phyloP scores from a whole-genome alignment of 2,888 invertebrate species.

The Trissoscelio sp. region DNA sequence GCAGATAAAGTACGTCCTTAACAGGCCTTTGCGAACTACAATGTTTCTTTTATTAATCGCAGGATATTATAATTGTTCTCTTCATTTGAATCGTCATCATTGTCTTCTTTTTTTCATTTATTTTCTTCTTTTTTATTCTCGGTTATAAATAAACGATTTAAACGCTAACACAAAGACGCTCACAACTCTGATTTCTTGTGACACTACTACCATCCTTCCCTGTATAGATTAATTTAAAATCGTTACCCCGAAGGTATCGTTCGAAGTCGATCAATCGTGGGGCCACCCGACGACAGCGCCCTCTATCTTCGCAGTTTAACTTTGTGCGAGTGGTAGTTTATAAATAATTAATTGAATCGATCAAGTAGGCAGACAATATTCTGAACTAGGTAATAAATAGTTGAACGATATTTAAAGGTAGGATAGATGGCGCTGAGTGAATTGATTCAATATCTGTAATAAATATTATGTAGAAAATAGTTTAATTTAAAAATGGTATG shows the following conservation, averaged over 20 bases:
- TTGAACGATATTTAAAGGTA: neutral
- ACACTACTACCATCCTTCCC: constrained; percentile 46
- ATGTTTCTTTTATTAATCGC: constrained; percentile 62
- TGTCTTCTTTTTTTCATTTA: constrained; percentile 1
- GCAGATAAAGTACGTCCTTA: constrained; percentile 71
- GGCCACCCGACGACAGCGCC: constrained; percentile 13
- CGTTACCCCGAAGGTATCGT: constrained; percentile 13
- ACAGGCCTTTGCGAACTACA: constrained; percentile 72
- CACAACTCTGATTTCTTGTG: constrained; percentile 69
- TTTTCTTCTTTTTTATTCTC: constrained; percentile 34
- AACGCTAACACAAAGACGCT: constrained; percentile 73
- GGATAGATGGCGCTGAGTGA: neutral
- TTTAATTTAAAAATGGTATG: too few relatives aligned
- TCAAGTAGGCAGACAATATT: too few relatives aligned
- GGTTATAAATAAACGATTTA: constrained; percentile 70
- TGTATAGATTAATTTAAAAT: constrained; percentile 37
- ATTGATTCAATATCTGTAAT: constrained; percentile 1
- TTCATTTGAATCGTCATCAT: constrained; percentile 37
- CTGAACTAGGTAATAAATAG: too few relatives aligned
- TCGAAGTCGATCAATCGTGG: constrained; percentile 14
- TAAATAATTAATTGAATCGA: too few relatives aligned
- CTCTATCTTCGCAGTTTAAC: neutral
- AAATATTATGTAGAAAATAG: too few relatives aligned
- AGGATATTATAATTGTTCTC: constrained; percentile 61
- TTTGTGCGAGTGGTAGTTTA: too few relatives aligned